Conservation (phyloP, 2,113 vertebrate genomes). For the Rhineura floridana region DNA sequence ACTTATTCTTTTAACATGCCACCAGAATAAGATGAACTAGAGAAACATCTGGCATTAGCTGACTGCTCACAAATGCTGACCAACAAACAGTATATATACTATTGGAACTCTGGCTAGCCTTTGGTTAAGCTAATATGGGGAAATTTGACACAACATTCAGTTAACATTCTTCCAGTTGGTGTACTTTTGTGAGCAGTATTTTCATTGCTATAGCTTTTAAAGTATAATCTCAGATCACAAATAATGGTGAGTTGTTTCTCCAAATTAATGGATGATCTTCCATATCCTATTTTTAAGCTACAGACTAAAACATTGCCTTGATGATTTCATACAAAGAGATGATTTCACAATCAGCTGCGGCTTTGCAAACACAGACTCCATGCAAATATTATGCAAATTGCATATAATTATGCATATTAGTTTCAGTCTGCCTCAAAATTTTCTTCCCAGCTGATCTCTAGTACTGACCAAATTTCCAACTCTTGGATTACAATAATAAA, state of each 20-base stretch:
- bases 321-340: neutral
- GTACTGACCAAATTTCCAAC: neutral
- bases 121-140: neutral
- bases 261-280: neutral
- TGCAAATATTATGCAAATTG: neutral
- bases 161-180: neutral
- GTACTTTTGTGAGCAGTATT: neutral
- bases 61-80: neutral
- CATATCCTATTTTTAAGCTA: neutral
- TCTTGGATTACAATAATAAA: constrained; percentile 1
- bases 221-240: neutral
- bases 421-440: neutral
- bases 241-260: neutral
- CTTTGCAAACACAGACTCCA: neutral
- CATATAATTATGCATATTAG: neutral
- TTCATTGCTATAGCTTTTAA: neutral
- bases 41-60: neutral
- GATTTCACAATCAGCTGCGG: neutral
- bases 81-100: neutral
- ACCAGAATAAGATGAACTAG: neutral
- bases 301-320: neutral
- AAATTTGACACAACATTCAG: neutral
- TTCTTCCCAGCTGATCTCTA: neutral
- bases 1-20: neutral
- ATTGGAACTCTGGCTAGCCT: neutral